Conservation (phyloP, 2,797 vertebrate species). For the Rhodeus uyekii region DNA sequence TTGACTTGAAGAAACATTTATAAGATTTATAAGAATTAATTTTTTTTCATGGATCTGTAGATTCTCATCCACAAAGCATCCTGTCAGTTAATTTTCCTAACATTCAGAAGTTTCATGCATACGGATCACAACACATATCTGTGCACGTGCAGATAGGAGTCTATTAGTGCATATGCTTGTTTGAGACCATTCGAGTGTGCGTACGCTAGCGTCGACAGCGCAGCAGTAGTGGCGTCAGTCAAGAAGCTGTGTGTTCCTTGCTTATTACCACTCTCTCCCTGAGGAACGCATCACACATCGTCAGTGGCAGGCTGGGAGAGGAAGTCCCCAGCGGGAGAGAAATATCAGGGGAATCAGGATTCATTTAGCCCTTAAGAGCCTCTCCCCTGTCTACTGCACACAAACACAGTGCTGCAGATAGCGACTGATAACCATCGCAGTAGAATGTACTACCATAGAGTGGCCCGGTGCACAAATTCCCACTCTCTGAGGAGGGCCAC, state of each 20-base stretch:
- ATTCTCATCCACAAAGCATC: slow-evolving; percentile 65
- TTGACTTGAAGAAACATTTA: neutral
- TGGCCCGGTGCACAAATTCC: slow-evolving; percentile 43
- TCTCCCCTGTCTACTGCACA: slow-evolving; percentile 58
- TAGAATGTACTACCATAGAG: slow-evolving; percentile 44
- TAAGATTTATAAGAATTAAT: neutral
- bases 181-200: neutral
- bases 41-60: neutral
- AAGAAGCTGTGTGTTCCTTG: slow-evolving; percentile 56
- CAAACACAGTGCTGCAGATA: slow-evolving; percentile 53
- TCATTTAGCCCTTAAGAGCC: slow-evolving; percentile 80
- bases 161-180: neutral
- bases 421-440: slow-evolving; percentile 48
- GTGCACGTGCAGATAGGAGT: slow-evolving; percentile 6
- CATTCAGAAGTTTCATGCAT: neutral
- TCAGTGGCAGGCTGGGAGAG: slow-evolving; percentile 74
- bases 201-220: neutral
- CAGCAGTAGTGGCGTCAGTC: slow-evolving; percentile 57
- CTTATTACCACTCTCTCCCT: slow-evolving; percentile 66
- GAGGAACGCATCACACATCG: slow-evolving; percentile 74
- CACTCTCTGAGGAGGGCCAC: slow-evolving; percentile 22
- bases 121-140: slow-evolving; percentile 58
- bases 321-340: slow-evolving; percentile 72
- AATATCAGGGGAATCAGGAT: slow-evolving; percentile 80
- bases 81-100: slow-evolving; percentile 31